Base-by-base conservation (phyloP, 2,113 vertebrate genomes). In the Penelope pileata region DNA sequence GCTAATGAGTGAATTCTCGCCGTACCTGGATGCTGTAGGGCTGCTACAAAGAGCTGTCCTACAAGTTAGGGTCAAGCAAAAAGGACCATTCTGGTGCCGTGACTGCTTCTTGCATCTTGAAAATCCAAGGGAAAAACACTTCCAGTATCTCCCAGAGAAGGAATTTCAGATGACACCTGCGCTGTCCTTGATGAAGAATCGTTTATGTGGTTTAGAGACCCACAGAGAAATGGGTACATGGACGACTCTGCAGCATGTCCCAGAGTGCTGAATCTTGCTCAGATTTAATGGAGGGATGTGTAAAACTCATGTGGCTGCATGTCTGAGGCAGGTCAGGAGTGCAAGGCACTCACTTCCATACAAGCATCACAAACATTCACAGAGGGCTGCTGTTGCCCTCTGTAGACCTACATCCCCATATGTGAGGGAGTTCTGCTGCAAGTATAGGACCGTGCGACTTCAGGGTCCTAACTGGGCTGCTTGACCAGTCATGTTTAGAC, bases 291-390 rank as follows among this genome's bases (percentile, higher is more conserved):
- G 7, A 78, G 56, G 45, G 68, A 94, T n/a, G 90, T 93, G 93
- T 53, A 86, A 96, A 95, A 17, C 56, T 90, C 96, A 50, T 2
- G 73, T 86, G 93, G 93, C 60, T 94, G 43, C 93, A 72, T 79
- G 58, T 58, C 88, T 78, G 94, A 91, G 88, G 24, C 94, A 86
- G 91, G 42, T 75, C 60, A 24, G 68, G 60, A 75, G 68, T 11
- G 72, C 76, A 67, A 94, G 15, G 43, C 5, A 14, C 38, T 80
- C 23, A 3, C 51, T 72, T 32, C 78, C 8, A 60, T 5, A 70
- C 4, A 14, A 92, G 19, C 38, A 47, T 48, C 24, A 24, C 45
- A 50, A 54, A 19, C 17, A 0, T 6, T 74, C 34, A 29, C 17
- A 6, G 63, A 22, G 47, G 19, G 43, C 21, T 90, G 45, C 16